Evolutionary conservation across 2,888 invertebrate genomes (phyloP).

Genomic region (Rutpela maculata): DNA sequence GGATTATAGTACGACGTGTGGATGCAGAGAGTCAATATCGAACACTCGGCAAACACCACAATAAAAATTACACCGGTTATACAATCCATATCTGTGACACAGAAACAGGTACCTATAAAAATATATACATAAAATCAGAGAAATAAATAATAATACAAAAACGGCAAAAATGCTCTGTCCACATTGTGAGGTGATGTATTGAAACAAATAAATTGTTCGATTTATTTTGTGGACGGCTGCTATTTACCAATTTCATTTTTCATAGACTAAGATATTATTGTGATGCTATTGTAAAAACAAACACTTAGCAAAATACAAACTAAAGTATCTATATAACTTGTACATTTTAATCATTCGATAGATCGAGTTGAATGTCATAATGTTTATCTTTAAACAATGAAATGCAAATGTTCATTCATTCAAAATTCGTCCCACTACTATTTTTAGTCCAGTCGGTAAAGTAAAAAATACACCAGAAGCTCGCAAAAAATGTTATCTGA

Average conservation of each 20-base stretch:
- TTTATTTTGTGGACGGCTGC: constrained; percentile 54
- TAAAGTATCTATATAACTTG: constrained; percentile 30
- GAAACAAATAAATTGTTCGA: constrained; percentile 39
- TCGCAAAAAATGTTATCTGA: too few relatives aligned
- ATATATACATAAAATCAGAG: constrained; percentile 63
- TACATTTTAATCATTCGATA: constrained; percentile 27
- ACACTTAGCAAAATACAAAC: constrained; percentile 34
- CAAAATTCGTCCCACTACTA: too few relatives aligned
- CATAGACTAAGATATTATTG: constrained; percentile 50
- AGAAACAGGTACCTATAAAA: constrained; percentile 74
- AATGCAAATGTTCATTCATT: not conserved
- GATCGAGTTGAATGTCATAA: constrained; percentile 38
- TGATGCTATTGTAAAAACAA: constrained; percentile 54
- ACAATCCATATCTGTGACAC: constrained; percentile 69
- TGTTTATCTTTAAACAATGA: not conserved
- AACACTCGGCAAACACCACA: constrained; percentile 27
- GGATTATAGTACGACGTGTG: constrained; percentile 64
- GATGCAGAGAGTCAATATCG: not conserved
- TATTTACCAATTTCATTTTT: constrained; percentile 54
- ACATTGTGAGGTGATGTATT: constrained; percentile 43
- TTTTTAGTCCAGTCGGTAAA: too few relatives aligned
- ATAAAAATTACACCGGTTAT: constrained; percentile 68
- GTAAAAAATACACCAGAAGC: too few relatives aligned
- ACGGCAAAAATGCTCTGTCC: constrained; percentile 49
- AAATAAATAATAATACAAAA: constrained; percentile 46